Evolutionary conservation across 2,797 vertebrate genomes (phyloP), one percentile per base, ranked within the genome.

Genomic region (Danio albolineatus): DNA sequence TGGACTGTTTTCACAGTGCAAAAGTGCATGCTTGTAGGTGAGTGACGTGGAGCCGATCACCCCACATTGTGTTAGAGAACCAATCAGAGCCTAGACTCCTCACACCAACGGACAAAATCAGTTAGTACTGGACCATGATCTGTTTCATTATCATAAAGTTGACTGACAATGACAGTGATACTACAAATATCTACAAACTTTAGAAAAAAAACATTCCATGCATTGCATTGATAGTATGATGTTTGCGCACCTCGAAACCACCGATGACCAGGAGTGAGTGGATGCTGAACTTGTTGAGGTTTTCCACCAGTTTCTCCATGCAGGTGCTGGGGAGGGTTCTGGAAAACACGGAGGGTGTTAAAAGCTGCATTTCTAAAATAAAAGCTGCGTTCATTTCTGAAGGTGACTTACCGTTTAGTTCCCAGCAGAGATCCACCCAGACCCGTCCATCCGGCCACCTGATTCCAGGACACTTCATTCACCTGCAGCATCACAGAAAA

Each of bases 401-500:
- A 21, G 9, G 21, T 10, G 16, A 69, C 91, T 89, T 84, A 99
- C 97, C 97, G 89, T 90, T 99, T 99, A 0, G 97, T 99, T 53
- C 98, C 98, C 80, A 99, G 91, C 90, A 97, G 90, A 21, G 98
- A 98, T 44, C 98, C 96, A 0, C 98, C 98, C 0, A 97, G 96
- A 13, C 97, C 98, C 8, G 97, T 94, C 98, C 97, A 99, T 79
- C 97, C 98, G 0, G 96, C 97, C 79, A 99, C 97, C 0, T 89
- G 89, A 0, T 95, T 92, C 98, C 97, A 99, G 10, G 91, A 77
- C 85, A 96, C 95, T 83, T 96, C 94, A 0, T 88, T 93, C 77
- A 98, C 72, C 97, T 99, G 89, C 0, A 67, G 62, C 60, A 54
- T 14, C 46, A 12, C 14, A 69, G 48, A 46, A 43, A 8, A 59